Conservation (phyloP, 1,140 invertebrate species). For the Listronotus bonariensis region DNA sequence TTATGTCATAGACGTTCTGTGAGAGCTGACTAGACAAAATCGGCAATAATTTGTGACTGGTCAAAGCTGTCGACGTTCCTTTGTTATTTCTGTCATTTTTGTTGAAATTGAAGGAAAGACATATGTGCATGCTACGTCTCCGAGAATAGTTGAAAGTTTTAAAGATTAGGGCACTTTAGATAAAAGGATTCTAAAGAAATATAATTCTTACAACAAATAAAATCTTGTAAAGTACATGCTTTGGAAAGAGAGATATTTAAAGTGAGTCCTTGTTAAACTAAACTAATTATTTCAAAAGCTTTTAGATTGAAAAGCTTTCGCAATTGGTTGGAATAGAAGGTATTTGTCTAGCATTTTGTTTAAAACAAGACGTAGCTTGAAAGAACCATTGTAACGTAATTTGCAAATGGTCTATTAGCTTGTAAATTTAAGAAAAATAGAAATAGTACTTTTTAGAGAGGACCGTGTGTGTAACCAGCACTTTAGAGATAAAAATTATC, state of each 20-base stretch:
- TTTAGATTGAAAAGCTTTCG: background rate
- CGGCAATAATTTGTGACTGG: background rate
- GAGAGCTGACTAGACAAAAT: constrained; percentile 18
- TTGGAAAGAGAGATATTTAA: constrained; percentile 10
- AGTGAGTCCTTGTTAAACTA: background rate
- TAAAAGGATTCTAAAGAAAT: constrained; percentile 30
- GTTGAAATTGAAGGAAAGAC: constrained; percentile 24
- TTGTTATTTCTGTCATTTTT: constrained; percentile 31
- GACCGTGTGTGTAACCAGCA: too few species aligned
- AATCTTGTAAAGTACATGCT: constrained; percentile 9
- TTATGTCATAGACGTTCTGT: constrained; percentile 14
- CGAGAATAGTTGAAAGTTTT: constrained; percentile 21
- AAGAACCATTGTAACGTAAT: too few species aligned
- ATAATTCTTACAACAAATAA: constrained; percentile 20
- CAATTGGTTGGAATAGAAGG: background rate
- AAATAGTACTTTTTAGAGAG: too few species aligned
- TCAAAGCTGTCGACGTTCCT: constrained; percentile 11
- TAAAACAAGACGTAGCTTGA: background rate
- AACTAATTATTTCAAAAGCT: background rate
- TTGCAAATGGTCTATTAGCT: too few species aligned
- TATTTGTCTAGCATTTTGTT: constrained; percentile 3
- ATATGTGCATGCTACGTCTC: constrained; percentile 22
- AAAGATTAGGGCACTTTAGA: constrained; percentile 29
- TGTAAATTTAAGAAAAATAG: too few species aligned
- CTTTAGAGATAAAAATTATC: too few species aligned